Percentiles rank a stretch among this genome's conserved stretches.
These are phyloP conservation scores for Caenorhabditis doughertyi DNA, from an alignment of 2,888 invertebrate species.

Conservation along the genomic window DNA sequence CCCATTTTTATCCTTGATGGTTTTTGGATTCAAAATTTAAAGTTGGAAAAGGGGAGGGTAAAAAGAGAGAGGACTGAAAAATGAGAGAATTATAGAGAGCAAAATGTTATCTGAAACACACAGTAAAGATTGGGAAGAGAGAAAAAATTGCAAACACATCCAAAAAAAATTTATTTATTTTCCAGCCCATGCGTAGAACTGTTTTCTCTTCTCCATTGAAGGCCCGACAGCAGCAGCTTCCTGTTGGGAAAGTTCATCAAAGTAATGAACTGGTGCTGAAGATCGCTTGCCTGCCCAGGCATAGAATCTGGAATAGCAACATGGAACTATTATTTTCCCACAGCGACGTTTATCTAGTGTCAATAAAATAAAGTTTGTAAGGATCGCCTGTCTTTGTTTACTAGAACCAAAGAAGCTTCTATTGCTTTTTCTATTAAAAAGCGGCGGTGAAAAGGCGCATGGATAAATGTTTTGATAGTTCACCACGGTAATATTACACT, in stretches of 20 bases:
- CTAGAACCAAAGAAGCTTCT: no score
- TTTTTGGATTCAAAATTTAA: no score
- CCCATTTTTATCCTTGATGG: conserved; percentile 44
- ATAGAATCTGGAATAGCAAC: conserved; percentile 56
- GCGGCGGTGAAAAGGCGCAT: no score
- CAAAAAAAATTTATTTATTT: not conserved
- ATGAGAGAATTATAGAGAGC: conserved; percentile 8
- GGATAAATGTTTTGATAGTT: no score
- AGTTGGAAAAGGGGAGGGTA: conserved; percentile 15
- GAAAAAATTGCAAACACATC: not conserved
- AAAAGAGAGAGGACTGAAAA: conserved; percentile 1
- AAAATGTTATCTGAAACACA: conserved; percentile 9
- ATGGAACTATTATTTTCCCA: no score
- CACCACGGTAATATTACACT: no score
- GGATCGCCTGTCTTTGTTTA: no score
- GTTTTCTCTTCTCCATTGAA: conserved; percentile 57
- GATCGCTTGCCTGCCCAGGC: conserved; percentile 65
- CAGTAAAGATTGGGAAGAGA: not conserved
- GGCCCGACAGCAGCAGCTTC: conserved; percentile 20
- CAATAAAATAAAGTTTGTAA: no score
- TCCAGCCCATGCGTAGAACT: conserved; percentile 67
- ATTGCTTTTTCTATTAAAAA: no score
- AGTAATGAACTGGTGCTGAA: conserved; percentile 34
- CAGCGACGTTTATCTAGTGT: no score
- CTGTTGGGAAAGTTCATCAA: conserved; percentile 19